A percentile compares a stretch with the other conserved stretches of the same genome.
phyloP scores from a whole-genome alignment of 1,140 invertebrate genomes.

The Philotrypesis tridentata region DNA sequence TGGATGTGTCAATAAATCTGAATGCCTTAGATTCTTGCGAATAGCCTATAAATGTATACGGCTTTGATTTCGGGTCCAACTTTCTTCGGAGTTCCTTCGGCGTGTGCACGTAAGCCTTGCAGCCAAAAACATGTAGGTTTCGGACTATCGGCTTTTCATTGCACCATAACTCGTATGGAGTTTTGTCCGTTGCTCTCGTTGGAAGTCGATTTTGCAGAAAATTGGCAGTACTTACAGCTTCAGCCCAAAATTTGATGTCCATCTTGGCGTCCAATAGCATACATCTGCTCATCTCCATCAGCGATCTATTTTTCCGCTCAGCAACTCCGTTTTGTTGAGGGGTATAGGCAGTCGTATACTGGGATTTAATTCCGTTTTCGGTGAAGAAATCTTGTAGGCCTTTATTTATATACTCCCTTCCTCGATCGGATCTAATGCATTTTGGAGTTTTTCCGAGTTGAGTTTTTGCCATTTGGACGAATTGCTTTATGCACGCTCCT shows the following conservation, averaged over 20 bases:
- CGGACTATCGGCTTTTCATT: slow-evolving; percentile 54
- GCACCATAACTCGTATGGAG: slow-evolving; percentile 62
- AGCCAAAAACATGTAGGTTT: slow-evolving; percentile 44
- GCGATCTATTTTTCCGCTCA: slow-evolving; percentile 65
- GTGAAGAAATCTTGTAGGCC: background rate
- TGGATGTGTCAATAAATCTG: background rate
- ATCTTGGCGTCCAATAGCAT: slow-evolving; percentile 63
- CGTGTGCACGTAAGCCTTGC: slow-evolving; percentile 30
- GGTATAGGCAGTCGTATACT: slow-evolving; percentile 56
- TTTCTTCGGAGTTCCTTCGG: slow-evolving; percentile 29
- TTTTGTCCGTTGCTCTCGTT: slow-evolving; percentile 49
- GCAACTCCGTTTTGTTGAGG: slow-evolving; percentile 68
- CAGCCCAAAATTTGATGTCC: slow-evolving; percentile 65
- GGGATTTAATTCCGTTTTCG: slow-evolving; percentile 50
- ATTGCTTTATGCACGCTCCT: slow-evolving; percentile 28
- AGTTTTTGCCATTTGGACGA: slow-evolving; percentile 44
- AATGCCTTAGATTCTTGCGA: background rate
- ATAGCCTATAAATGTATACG: slow-evolving; percentile 1
- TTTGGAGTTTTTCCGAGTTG: slow-evolving; percentile 37
- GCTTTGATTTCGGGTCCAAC: background rate
- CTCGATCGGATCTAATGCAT: slow-evolving; percentile 2
- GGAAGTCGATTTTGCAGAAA: slow-evolving; percentile 1
- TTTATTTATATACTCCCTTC: slow-evolving; percentile 28
- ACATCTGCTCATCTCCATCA: slow-evolving; percentile 61
- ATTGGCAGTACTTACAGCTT: slow-evolving; percentile 64